Base-by-base conservation (phyloP, 2,113 vertebrate genomes). In the Grallaria varia region DNA sequence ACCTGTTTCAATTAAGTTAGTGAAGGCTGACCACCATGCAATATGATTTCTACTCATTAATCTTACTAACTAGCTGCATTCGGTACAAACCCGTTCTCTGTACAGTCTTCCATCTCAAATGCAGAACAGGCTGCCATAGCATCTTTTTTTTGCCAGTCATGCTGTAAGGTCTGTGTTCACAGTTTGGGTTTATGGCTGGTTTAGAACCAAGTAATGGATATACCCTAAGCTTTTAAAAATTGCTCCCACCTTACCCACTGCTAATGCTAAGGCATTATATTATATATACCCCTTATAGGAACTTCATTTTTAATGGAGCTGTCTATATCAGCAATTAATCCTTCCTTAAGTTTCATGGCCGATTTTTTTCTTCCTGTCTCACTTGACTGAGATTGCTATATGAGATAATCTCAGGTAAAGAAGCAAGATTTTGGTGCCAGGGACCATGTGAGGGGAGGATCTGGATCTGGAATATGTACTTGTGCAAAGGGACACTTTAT, bases 1-100 rank as follows among this genome's bases (percentile, higher is more conserved):
- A 94, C 93, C 27, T 76, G 75, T 98, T 97, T 91, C 87, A 93
- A 50, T 97, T 96, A 89, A 96, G 87, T 96, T 96, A 92, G 69
- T 94, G 78, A 96, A 88, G 87, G 92, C 52, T 97, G 95, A 96
- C 95, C 87, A 84, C 72, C 45, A 50, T 89, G 86, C 87, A 90
- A 47, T 96, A 83, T 76, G 69, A 73, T 93, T 96, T 96, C 86
- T 90, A 81, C 40, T 95, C 85, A 96, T 97, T 97, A 96, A 97
- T 97, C 96, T 97, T 94, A 56, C 74, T 96, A 96, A 96, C 86
- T 49, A 84, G 76, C 71, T 94, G 31, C 79, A 55, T 90, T 96
- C 42, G 58, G 75, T 94, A 94, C 58, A 80, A 75, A 83, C 91
- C 74, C 42, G 68, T 88, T 86, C 42, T 86, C 63, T 25, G 47